Evolutionary conservation across 1,140 invertebrate genomes (phyloP), one percentile per base, ranked within the genome.

Genomic region (Odontomachus brunneus): DNA sequence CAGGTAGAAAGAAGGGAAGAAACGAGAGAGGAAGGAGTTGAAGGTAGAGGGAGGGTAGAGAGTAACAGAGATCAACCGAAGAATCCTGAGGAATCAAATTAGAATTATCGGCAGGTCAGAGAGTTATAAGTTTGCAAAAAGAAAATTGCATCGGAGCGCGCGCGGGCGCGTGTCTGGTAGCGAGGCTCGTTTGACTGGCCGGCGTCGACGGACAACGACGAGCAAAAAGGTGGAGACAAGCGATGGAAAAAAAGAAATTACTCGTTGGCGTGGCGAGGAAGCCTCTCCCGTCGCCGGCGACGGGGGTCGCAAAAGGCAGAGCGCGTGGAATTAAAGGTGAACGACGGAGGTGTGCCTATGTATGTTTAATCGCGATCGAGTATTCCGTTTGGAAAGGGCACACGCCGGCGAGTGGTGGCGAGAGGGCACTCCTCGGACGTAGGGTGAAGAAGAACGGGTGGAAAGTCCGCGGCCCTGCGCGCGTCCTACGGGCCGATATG

Each of bases 311-410:
- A 74, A 88, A 85, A 84, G 87, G 85, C 82, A 84, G 69, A 83
- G 85, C 49, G 49, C 74, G 66, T 19, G 82, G 85, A 90, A 90
- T 88, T 90, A 88, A 91, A 92, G 85, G 84, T 88, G 89, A 91
- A 89, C 87, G 91, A 89, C 72, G 87, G 84, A 91, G 89, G 88
- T 92, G 91, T 91, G 88, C 86, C 89, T 89, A 93, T 91, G 91
- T 92, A 93, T 93, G 90, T 92, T 93, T 93, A 93, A 92, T 92
- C 90, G 89, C 86, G 91, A 93, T 93, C 89, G 91, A 91, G 90
- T 93, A 93, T 93, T 93, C 92, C 89, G 92, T 93, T 92, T 92
- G 91, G 89, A 90, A 89, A 84, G 84, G 85, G 85, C 85, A 89
- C 60, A 48, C 22, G 57, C 19, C 71, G 44, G 33, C 48, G 67